A percentile compares a stretch with the other conserved stretches of the same genome.
Evolutionary conservation across 2,113 vertebrate species (phyloP).

Genomic region (Corynorhinus townsendii): DNA sequence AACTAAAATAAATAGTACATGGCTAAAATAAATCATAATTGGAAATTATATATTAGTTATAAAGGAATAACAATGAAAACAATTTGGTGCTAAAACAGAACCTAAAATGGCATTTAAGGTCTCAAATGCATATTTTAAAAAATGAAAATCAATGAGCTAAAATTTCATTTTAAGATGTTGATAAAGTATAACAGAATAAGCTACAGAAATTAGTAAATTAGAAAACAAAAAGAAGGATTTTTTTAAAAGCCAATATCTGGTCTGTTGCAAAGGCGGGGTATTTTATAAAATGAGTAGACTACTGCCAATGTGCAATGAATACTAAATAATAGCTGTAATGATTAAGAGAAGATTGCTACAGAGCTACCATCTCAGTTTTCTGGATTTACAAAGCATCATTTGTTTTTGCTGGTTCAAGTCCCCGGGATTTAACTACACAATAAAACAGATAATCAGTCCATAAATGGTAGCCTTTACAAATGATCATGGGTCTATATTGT

Average conservation of each 20-base stretch:
- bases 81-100: not conserved
- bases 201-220: not conserved
- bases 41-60: not conserved
- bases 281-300: not conserved
- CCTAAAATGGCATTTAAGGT: not conserved
- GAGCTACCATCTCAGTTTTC: not conserved
- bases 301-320: not conserved
- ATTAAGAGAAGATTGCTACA: not conserved
- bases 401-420: slow-evolving; percentile 23
- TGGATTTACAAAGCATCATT: slow-evolving; percentile 1
- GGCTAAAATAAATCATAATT: not conserved
- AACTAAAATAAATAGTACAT: not conserved
- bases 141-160: not conserved
- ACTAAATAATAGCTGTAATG: not conserved
- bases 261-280: not conserved
- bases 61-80: not conserved
- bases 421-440: slow-evolving; percentile 11
- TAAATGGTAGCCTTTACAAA: slow-evolving; percentile 44
- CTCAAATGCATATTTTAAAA: not conserved
- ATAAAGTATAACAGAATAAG: not conserved
- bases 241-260: not conserved
- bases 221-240: not conserved
- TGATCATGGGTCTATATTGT: slow-evolving; percentile 41
- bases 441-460: slow-evolving; percentile 47
- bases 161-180: not conserved